phyloP scores from a whole-genome alignment of 2,888 invertebrate genomes.

The Sinopyrophorus schimmeli region DNA sequence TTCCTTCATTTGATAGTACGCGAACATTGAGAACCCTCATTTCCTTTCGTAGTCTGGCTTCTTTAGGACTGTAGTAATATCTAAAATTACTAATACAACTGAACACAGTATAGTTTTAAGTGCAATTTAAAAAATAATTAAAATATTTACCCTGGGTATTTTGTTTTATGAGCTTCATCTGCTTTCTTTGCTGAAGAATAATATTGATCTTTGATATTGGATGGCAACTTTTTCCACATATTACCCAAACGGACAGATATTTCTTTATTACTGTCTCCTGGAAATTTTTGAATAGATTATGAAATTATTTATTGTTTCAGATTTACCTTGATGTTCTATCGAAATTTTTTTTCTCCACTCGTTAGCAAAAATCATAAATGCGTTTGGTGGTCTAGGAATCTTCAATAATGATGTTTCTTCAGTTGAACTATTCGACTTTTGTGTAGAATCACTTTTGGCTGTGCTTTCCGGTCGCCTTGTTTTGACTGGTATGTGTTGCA shows the following conservation, averaged over 20 bases:
- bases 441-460: too few species aligned
- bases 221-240: conserved; percentile 57
- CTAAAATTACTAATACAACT: conserved; percentile 5
- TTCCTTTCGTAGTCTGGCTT: conserved; percentile 51
- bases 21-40: too few species aligned
- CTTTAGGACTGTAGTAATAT: conserved; percentile 54
- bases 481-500: too few species aligned
- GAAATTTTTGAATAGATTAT: too few species aligned
- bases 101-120: too few species aligned
- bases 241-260: conserved; percentile 57
- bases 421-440: too few species aligned
- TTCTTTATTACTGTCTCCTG: conserved; percentile 56
- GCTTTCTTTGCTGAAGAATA: conserved; percentile 53
- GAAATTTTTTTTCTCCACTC: conserved; percentile 57
- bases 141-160: conserved; percentile 49
- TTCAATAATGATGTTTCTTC: too few species aligned
- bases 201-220: conserved; percentile 53
- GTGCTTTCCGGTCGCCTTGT: too few species aligned
- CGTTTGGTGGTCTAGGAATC: conserved; percentile 56
- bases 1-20: too few species aligned
- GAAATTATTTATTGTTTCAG: too few species aligned
- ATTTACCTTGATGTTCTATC: conserved; percentile 52
- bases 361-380: conserved; percentile 60
- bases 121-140: conserved; percentile 1
- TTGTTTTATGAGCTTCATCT: conserved; percentile 54